phyloP scores from a whole-genome alignment of 2,888 invertebrate genomes.

The Bombylius discolor region DNA sequence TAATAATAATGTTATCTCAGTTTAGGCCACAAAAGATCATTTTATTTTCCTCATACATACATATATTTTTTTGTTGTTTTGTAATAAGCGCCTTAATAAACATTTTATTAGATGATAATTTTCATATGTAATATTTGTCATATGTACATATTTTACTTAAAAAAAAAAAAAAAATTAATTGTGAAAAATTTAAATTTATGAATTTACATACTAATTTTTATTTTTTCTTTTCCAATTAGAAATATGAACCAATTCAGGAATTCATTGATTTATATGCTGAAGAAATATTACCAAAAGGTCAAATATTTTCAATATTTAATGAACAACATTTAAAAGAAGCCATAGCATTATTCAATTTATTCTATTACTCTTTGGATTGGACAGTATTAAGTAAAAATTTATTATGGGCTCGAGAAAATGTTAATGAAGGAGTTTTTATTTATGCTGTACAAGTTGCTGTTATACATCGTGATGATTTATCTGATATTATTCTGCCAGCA shows the following conservation, averaged over 20 bases:
- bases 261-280: slow-evolving; percentile 15
- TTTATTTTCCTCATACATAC: too few species aligned
- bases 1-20: too few species aligned
- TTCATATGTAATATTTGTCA: too few species aligned
- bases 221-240: slow-evolving; percentile 1
- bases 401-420: slow-evolving; percentile 50
- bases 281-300: slow-evolving; percentile 38
- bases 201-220: background rate
- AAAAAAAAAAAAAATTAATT: too few species aligned
- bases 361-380: slow-evolving; percentile 48
- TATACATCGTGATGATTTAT: slow-evolving; percentile 52
- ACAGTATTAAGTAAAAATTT: slow-evolving; percentile 43
- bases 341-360: slow-evolving; percentile 42
- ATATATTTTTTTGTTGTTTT: too few species aligned
- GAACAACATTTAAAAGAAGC: slow-evolving; percentile 41
- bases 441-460: slow-evolving; percentile 55
- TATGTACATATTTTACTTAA: too few species aligned
- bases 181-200: too few species aligned
- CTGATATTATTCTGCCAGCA: slow-evolving; percentile 53
- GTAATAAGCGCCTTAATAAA: too few species aligned
- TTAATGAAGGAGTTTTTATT: slow-evolving; percentile 62
- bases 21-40: too few species aligned
- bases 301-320: slow-evolving; percentile 39
- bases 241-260: slow-evolving; percentile 7
- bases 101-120: too few species aligned